A percentile compares a stretch with the other conserved stretches of the same genome.
These are phyloP conservation scores for Drosophila ambigua DNA, from an alignment of 1,140 invertebrate genomes.

Conservation along the genomic window DNA sequence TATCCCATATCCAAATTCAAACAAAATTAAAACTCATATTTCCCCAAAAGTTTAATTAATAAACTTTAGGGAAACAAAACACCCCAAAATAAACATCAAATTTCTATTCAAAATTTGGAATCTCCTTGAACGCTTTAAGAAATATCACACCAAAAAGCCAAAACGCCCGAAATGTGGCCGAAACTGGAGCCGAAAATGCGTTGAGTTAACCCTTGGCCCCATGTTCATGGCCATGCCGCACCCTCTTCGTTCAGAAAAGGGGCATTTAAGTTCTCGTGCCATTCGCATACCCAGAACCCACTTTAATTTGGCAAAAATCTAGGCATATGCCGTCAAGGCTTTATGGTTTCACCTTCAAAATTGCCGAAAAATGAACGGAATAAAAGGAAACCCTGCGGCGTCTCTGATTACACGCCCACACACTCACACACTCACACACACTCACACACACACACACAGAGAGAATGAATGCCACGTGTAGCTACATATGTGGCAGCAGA, in stretches of 20 bases:
- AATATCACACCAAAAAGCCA: constrained; percentile 29
- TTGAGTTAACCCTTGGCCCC: constrained; percentile 2
- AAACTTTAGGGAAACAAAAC: constrained; percentile 11
- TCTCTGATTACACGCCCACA: constrained; percentile 51
- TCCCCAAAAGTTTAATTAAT: constrained; percentile 11
- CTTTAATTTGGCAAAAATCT: constrained; percentile 59
- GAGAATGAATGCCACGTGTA: constrained; percentile 39
- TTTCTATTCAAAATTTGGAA: background rate
- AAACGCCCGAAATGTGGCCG: constrained; percentile 11
- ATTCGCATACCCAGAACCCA: background rate
- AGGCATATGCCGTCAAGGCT: constrained; percentile 57
- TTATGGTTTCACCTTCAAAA: constrained; percentile 66
- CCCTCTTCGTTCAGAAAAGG: too few species aligned
- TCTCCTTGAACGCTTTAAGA: constrained; percentile 32
- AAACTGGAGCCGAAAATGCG: constrained; percentile 31
- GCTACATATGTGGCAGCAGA: constrained; percentile 1
- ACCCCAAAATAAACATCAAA: background rate
- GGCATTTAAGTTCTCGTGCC: too few species aligned
- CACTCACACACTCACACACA: too few species aligned
- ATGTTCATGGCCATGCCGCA: too few species aligned
- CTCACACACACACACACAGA: too few species aligned
- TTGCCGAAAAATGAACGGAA: constrained; percentile 13
- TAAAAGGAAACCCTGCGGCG: constrained; percentile 49
- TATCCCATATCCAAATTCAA: too few species aligned
- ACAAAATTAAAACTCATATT: too few species aligned